These are phyloP conservation scores for Tetrax tetrax DNA, from an alignment of 2,113 vertebrate species.

Conservation along the genomic window DNA sequence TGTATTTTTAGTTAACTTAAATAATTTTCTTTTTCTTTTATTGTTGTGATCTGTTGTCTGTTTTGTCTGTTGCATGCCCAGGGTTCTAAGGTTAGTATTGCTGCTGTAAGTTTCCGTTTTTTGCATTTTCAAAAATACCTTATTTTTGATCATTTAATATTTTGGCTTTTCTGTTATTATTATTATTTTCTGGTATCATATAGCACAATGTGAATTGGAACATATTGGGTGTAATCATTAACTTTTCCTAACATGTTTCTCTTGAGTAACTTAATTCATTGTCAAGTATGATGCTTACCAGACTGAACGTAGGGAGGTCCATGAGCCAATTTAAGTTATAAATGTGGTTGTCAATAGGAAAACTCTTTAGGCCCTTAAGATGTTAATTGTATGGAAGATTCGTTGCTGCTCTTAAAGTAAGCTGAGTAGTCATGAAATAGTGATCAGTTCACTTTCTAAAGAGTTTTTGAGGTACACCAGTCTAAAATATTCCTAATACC, in stretches of 20 bases:
- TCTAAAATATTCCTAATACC: neutral
- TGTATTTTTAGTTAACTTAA: conserved; percentile 85
- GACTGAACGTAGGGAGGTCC: neutral
- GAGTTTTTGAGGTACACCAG: neutral
- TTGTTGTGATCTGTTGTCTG: conserved; percentile 83
- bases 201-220: neutral
- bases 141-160: conserved; percentile 67
- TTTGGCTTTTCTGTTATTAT: conserved; percentile 27
- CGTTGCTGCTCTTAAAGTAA: neutral
- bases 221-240: neutral
- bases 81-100: conserved; percentile 99
- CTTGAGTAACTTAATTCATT: neutral
- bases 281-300: neutral
- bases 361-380: neutral
- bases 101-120: conserved; percentile 89
- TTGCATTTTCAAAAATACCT: conserved; percentile 74
- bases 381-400: neutral
- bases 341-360: neutral
- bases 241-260: neutral
- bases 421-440: neutral
- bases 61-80: conserved; percentile 90
- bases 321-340: neutral
- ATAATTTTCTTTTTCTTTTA: conserved; percentile 85
- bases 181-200: conserved; percentile 54
- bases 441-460: neutral